A percentile compares a stretch with the other conserved stretches of the same genome.
Evolutionary conservation across 1,140 invertebrate species (phyloP).

Genomic region (Brachionus plicatilis): DNA sequence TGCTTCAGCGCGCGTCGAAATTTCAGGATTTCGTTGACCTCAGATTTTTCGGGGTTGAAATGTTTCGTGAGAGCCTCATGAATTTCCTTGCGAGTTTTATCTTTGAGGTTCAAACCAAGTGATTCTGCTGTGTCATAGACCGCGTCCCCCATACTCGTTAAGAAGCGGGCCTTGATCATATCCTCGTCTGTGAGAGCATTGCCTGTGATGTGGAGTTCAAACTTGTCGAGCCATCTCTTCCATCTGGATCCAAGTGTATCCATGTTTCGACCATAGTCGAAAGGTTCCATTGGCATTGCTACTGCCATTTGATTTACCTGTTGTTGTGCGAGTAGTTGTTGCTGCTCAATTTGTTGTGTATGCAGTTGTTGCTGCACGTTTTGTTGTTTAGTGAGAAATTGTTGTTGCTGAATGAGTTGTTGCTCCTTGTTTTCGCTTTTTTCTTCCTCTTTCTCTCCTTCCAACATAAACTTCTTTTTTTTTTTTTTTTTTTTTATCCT

Average conservation of each 20-base stretch:
- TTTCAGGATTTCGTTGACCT: neutral
- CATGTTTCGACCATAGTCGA: neutral
- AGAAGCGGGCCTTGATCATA: neutral
- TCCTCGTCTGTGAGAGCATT: neutral
- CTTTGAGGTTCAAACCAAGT: neutral
- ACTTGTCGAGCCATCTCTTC: neutral
- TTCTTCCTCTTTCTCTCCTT: too few relatives aligned
- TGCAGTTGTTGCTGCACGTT: neutral
- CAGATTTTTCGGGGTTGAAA: neutral
- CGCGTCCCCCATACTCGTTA: neutral
- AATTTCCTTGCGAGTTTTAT: neutral
- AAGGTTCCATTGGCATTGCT: neutral
- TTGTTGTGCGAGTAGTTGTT: too few relatives aligned
- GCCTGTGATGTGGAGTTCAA: neutral
- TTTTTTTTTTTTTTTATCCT: neutral
- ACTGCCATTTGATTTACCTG: too few relatives aligned
- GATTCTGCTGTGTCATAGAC: neutral
- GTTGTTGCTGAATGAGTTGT: neutral
- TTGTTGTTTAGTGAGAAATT: neutral
- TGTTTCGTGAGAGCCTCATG: neutral
- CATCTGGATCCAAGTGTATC: neutral
- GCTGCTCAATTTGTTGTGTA: neutral
- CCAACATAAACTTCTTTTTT: too few relatives aligned
- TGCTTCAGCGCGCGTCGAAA: neutral
- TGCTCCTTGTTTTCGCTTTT: too few relatives aligned